Conservation (phyloP, 2,113 vertebrate genomes). For the Paratilapia polleni region DNA sequence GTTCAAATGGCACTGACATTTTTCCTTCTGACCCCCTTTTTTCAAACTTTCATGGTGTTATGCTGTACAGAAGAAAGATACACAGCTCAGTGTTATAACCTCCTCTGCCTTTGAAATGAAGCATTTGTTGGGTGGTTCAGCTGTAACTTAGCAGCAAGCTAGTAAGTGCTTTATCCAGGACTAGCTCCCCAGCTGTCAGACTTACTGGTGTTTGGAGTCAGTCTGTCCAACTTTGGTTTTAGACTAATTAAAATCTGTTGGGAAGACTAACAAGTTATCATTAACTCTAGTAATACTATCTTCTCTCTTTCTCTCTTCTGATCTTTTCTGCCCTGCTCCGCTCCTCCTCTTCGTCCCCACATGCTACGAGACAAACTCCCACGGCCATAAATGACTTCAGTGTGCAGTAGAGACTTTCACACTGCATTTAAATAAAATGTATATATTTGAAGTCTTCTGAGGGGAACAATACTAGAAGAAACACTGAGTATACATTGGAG, state of each 20-base stretch:
- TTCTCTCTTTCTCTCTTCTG: too few relatives aligned
- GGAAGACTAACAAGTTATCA: too few relatives aligned
- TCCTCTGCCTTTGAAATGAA: too few relatives aligned
- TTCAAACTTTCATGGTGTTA: too few relatives aligned
- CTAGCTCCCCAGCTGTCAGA: not conserved
- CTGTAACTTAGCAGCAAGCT: too few relatives aligned
- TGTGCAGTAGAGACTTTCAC: not conserved
- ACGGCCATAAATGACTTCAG: not conserved
- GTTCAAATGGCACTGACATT: not conserved
- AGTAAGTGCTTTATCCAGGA: too few relatives aligned
- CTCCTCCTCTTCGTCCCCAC: not conserved
- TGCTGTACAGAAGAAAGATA: too few relatives aligned
- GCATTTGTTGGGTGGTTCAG: too few relatives aligned
- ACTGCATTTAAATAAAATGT: not conserved
- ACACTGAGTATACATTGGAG: not conserved
- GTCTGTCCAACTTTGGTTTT: not conserved
- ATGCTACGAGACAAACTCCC: not conserved
- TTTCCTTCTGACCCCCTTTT: not conserved
- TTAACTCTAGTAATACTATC: too few relatives aligned
- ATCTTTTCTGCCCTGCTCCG: not conserved
- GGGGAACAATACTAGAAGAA: fast-evolving
- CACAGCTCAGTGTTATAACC: too few relatives aligned
- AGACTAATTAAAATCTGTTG: not conserved
- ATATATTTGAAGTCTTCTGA: not conserved
- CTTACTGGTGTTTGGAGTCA: not conserved